Conservation (phyloP, 2,888 invertebrate genomes). For the Chalcosyrphus nemorum region DNA sequence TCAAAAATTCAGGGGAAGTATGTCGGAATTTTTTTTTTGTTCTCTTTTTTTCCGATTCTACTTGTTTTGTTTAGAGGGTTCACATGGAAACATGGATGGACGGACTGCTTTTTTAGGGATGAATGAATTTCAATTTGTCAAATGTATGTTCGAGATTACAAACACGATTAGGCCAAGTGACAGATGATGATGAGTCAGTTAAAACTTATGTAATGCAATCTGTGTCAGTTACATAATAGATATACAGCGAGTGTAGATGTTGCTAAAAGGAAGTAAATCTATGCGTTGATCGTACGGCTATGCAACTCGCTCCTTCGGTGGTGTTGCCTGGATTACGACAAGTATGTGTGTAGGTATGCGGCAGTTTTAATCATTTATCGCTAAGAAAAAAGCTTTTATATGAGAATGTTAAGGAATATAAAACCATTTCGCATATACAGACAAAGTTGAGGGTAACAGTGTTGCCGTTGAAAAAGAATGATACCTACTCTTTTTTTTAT, state of each 20-base stretch:
- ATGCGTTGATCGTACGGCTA: conserved; percentile 9
- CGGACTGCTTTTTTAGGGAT: conserved; percentile 25
- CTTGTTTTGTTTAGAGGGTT: conserved; percentile 50
- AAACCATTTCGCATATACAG: neutral
- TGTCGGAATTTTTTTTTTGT: conserved; percentile 14
- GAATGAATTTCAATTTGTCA: conserved; percentile 39
- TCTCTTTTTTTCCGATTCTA: conserved; percentile 1
- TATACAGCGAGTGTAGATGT: neutral
- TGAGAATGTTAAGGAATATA: neutral
- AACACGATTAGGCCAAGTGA: conserved; percentile 29
- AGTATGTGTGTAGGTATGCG: conserved; percentile 34
- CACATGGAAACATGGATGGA: conserved; percentile 46
- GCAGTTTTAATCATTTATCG: conserved; percentile 35
- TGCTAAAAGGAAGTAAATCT: conserved; percentile 14
- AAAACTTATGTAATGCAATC: conserved; percentile 56
- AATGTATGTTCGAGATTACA: conserved; percentile 2
- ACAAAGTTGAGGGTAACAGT: neutral
- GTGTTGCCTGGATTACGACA: conserved; percentile 21
- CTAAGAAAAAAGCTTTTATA: conserved; percentile 33
- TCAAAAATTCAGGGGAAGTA: conserved; percentile 27
- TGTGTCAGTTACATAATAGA: conserved; percentile 50
- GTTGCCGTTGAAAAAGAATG: conserved; percentile 30
- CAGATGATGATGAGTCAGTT: conserved; percentile 58
- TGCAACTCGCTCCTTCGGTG: conserved; percentile 1
- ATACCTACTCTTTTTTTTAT: too few relatives aligned